Percentiles rank a stretch among this genome's conserved stretches.
These are phyloP conservation scores for Holacanthella duospinosa DNA, from an alignment of 2,888 invertebrate species.

Conservation along the genomic window DNA sequence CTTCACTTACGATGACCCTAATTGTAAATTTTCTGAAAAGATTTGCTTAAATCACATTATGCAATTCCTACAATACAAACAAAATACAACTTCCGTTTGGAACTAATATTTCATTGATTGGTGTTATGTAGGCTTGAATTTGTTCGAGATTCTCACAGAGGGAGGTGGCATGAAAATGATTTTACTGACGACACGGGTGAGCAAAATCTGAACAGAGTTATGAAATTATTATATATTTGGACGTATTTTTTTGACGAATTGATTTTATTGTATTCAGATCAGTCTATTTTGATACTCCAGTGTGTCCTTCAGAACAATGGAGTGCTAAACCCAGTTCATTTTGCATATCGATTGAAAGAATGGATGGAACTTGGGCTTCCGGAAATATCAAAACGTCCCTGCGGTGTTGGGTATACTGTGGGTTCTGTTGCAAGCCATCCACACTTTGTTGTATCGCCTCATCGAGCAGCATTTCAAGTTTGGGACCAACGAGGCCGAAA, in stretches of 20 bases:
- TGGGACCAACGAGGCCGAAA: conserved; percentile 19
- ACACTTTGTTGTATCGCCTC: conserved; percentile 19
- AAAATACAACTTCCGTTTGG: too few relatives aligned
- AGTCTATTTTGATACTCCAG: conserved; percentile 21
- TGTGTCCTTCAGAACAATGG: conserved; percentile 19
- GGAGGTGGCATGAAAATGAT: conserved; percentile 21
- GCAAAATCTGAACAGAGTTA: not conserved
- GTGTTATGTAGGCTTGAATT: conserved; percentile 17
- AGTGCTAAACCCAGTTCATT: conserved; percentile 15
- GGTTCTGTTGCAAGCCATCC: conserved; percentile 19
- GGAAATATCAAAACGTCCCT: conserved; percentile 19
- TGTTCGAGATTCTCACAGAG: conserved; percentile 17
- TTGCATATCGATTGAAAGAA: conserved; percentile 23
- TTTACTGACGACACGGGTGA: conserved; percentile 27
- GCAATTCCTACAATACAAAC: too few relatives aligned
- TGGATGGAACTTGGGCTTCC: conserved; percentile 24
- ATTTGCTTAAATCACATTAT: too few relatives aligned
- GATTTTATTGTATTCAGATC: too few relatives aligned
- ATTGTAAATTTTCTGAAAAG: too few relatives aligned
- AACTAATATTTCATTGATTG: conserved; percentile 1
- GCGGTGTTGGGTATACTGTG: conserved; percentile 26
- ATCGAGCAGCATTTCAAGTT: conserved; percentile 18
- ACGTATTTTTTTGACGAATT: too few relatives aligned
- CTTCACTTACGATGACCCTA: too few relatives aligned
- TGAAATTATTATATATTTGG: not conserved